Conservation (phyloP, 2,113 vertebrate genomes). For the Genyomyrus donnyi region DNA sequence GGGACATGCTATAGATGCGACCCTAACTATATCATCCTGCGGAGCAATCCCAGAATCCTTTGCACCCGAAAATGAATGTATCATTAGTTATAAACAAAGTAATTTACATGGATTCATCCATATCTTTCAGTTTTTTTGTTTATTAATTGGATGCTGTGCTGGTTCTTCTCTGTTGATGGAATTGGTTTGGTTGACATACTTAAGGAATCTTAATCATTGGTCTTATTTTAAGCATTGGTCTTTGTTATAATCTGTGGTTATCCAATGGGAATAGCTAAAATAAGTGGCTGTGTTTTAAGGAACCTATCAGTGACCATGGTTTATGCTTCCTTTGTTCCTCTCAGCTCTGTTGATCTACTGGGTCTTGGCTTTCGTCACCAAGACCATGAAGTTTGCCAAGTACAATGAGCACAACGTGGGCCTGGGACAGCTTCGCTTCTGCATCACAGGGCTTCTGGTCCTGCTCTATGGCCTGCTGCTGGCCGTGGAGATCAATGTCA, state of each 20-base stretch:
- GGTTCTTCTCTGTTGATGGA: neutral
- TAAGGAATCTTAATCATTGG: neutral
- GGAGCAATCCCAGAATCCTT: neutral
- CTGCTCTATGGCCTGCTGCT: conserved; percentile 84
- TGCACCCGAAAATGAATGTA: neutral
- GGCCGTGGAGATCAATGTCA: conserved; percentile 90
- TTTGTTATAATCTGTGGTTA: conserved; percentile 1
- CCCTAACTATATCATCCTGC: neutral
- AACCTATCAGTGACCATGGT: neutral
- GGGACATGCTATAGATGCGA: neutral
- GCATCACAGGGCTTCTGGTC: conserved; percentile 84
- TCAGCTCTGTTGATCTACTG: conserved; percentile 90
- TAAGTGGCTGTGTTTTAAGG: neutral
- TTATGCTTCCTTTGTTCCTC: conserved; percentile 20
- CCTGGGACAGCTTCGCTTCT: conserved; percentile 88
- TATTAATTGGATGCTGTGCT: neutral
- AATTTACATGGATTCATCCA: neutral
- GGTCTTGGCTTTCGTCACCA: conserved; percentile 87
- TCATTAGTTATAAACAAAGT: neutral
- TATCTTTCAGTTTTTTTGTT: neutral
- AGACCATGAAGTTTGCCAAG: conserved; percentile 95
- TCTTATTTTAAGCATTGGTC: neutral
- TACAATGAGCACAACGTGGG: conserved; percentile 87
- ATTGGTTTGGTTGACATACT: neutral
- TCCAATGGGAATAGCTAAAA: neutral